Evolutionary conservation across 2,888 invertebrate species (phyloP).

Genomic region (Cerastis leucographa): DNA sequence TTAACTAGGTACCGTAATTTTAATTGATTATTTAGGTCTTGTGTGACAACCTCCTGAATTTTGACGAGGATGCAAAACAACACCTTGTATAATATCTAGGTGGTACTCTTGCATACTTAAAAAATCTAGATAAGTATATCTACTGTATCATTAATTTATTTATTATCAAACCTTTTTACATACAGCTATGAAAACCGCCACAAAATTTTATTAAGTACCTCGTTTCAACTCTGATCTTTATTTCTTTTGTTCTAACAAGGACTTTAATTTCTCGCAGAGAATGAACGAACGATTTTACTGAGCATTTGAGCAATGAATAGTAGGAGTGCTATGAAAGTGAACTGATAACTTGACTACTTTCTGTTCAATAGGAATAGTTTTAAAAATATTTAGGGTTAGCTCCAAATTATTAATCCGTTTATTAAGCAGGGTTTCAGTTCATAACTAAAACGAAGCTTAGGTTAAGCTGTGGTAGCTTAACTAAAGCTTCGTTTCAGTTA

Average conservation of each 20-base stretch:
- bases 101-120: too few relatives aligned
- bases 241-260: constrained; percentile 45
- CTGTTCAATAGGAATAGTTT: background rate
- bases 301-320: background rate
- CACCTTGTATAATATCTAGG: too few relatives aligned
- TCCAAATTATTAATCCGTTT: background rate
- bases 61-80: too few relatives aligned
- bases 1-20: too few relatives aligned
- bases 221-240: constrained; percentile 18
- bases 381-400: background rate
- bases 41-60: too few relatives aligned
- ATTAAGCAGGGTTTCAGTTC: background rate
- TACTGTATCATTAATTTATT: too few relatives aligned
- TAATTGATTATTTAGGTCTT: too few relatives aligned
- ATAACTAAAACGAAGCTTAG: background rate
- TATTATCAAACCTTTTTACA: background rate
- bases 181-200: background rate
- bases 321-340: background rate
- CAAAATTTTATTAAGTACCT: constrained; percentile 6
- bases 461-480: background rate
- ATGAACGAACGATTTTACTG: background rate
- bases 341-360: background rate
- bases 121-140: too few relatives aligned
- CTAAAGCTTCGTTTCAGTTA: too few relatives aligned
- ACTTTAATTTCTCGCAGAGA: constrained; percentile 45